Base-by-base conservation (phyloP, 2,113 vertebrate genomes). In the Carassius gibelio region DNA sequence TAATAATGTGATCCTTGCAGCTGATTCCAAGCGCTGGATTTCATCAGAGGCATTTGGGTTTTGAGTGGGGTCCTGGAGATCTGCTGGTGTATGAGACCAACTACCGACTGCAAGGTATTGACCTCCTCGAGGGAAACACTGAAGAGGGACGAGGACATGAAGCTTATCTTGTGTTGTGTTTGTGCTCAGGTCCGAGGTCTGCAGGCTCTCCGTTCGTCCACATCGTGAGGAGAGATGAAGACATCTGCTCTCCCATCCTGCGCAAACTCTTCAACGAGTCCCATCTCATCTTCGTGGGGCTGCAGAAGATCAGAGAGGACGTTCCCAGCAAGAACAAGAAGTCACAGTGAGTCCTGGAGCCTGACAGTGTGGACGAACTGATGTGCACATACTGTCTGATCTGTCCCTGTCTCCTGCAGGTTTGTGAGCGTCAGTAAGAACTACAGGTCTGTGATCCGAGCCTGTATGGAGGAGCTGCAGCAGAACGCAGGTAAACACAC, bases 261-360 rank as follows among this genome's bases (percentile, higher is more conserved):
- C 94, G 97, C 82, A 99, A 99, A 87, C 97, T 99, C 85, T 99
- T 99, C 91, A 99, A 97, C 14, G 98, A 99, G 92, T 98, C 98
- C 0, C 98, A 99, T 91, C 96, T 96, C 84, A 98, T 99, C 90
- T 99, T 99, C 85, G 87, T 99, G 55, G 96, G 96, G 2, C 95
- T 99, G 26, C 98, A 99, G 89, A 96, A 94, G 62, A 95, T 95
- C 78, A 94, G 93, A 87, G 96, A 98, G 74, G 97, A 98, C 74
- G 87, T 95, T n/a, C 92, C 94, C 3, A 97, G 94, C 90, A 99
- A 96, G 87, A 95, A 95, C 82, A 96, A 94, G 81, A 95, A 94
- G 88, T 69, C 91, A 0, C 94, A 95, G 95, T 96, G 92, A 92
- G 93, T 34, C 52, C 13, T 38, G 4, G 0, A 4, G 36, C 5